Base-by-base conservation (phyloP, 2,888 invertebrate genomes). In the Hirtodrosophila duncani region DNA sequence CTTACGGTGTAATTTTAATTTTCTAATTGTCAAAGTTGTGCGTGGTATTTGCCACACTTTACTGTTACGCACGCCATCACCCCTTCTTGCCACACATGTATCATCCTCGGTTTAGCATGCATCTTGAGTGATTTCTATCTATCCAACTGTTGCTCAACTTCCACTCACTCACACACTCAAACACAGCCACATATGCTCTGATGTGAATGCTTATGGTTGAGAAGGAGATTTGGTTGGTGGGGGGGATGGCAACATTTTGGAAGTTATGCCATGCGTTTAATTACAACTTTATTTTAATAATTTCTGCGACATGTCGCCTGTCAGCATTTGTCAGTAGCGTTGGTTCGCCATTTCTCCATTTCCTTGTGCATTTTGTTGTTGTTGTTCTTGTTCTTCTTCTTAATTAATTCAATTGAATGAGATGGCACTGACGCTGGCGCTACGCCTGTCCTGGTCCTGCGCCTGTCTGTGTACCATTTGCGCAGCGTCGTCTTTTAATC, bases 261-360 rank as follows among this genome's bases (percentile, higher is more conserved):
- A 49, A 77, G 57, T 66, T 66, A 55, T 46, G 63, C 57, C 52
- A 69, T 63, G 67, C 72, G 65, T 74, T 74, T 74, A 74, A 74
- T 78, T 74, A 74, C 79, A 75, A 69, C 67, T 80, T 75, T 67
- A 77, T 77, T 75, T 77, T 66, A 71, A 71, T 79, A 71, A 77
- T 71, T 65, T 66, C 49, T 55, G 57, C 63, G 48, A 33, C 38
- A 52, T 70, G 66, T 58, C 59, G 62, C 41, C 51, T 53, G 56
- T 56, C 60, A 63, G 42, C 45, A 36, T 56, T 70, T 53, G 63
- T 51, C 53, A 55, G 21, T 9, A 11, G 10, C 37, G n/a, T 14
- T 18, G 29, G 21, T 23, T 23, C 18, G 14, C 45, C 18, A 43
- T 33, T 49, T 33, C 33, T 31, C 37, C 61, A n/a, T n/a, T n/a